Conservation (phyloP, 2,888 invertebrate species). For the Xestia rhomboidea region DNA sequence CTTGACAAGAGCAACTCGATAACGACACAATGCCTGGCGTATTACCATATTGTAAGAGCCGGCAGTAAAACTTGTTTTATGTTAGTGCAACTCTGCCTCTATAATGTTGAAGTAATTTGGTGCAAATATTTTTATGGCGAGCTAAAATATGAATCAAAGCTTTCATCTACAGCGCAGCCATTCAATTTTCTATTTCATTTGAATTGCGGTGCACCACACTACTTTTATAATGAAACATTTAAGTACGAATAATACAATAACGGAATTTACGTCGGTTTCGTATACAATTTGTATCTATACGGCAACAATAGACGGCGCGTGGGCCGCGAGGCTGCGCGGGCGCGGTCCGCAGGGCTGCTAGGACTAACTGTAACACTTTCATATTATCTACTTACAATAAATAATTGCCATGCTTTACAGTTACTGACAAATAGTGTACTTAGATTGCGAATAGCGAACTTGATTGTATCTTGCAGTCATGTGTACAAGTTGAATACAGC, state of each 20-base stretch:
- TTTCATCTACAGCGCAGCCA: constrained; percentile 18
- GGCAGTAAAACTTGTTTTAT: constrained; percentile 66
- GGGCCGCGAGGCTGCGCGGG: constrained; percentile 73
- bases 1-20: constrained; percentile 77
- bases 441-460: constrained; percentile 1
- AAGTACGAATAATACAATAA: constrained; percentile 55
- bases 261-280: constrained; percentile 56
- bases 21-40: constrained; percentile 83
- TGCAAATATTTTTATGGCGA: constrained; percentile 46
- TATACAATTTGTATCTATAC: constrained; percentile 68
- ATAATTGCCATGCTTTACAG: constrained; percentile 24
- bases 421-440: not conserved
- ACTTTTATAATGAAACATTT: constrained; percentile 36
- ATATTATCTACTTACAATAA: constrained; percentile 12
- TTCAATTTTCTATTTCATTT: constrained; percentile 41
- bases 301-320: constrained; percentile 73
- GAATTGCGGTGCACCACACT: constrained; percentile 38
- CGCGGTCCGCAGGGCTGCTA: constrained; percentile 72
- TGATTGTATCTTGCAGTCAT: not conserved
- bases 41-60: constrained; percentile 76
- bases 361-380: constrained; percentile 43
- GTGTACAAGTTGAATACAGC: not conserved
- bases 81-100: constrained; percentile 51
- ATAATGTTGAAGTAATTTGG: constrained; percentile 30
- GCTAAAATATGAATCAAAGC: constrained; percentile 15